Base-by-base conservation (phyloP, 2,888 invertebrate genomes). In the Malthinus flaveolus region DNA sequence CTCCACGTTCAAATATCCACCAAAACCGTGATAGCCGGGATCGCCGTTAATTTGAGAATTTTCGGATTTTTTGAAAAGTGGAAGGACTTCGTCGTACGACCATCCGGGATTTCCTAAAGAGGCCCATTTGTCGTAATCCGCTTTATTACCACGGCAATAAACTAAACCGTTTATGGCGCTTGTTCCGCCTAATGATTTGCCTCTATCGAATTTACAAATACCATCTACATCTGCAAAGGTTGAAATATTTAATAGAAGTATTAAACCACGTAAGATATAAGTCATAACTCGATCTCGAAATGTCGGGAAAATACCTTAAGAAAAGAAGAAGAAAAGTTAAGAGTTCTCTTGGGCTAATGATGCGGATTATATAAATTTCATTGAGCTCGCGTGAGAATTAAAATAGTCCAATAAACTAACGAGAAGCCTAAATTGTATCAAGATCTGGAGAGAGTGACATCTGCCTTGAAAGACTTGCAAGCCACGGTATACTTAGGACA, bases 91-190 rank as follows among this genome's bases (percentile, higher is more conserved):
- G 32, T 47, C 10, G 11, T 47, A 57, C 1, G 58, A 37, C 69
- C 75, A 77, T 46, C 73, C 68, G 0, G 85, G 82, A 74, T 92
- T 91, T 0, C 93, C 93, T 12, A 87, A 79, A 0, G 79, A 78
- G 7, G 82, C 90, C 95, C 95, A 95, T 46, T 87, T 84, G 74
- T 93, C 89, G 72, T 85, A 95, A 75, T 94, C 93, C 0, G 87
- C 81, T 49, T 84, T 83, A 75, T 92, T 92, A 0, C 95, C 95
- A 51, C 95, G 81, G 37, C 92, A 86, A 75, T 95, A 94, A 0
- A 93, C 82, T 91, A 93, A 92, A 3, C 89, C 90, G 71, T 93
- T 93, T 0, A 93, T 80, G 1, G 91, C 89, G 13, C 90, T 90
- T 4, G 89, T 89, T 0, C 94, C 94, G 0, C 93, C 93, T 0